These are phyloP conservation scores for Neoarius graeffei DNA, from an alignment of 2,113 vertebrate genomes.

Conservation along the genomic window DNA sequence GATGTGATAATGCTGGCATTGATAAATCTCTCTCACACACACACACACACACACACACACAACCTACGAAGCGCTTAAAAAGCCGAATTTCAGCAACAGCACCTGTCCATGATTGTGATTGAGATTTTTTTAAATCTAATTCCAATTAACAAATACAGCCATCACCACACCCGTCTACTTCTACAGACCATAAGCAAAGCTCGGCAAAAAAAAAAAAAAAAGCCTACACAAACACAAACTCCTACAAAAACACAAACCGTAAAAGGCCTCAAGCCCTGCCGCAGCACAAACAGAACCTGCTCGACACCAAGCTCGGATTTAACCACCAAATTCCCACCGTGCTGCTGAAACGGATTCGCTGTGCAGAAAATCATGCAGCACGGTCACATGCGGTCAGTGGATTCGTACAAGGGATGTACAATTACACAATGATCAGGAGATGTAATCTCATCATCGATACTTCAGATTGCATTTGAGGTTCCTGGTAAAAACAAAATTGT, in stretches of 20 bases:
- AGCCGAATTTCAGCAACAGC: neutral
- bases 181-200: conserved; percentile 26
- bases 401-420: too few relatives aligned
- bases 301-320: neutral
- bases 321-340: too few relatives aligned
- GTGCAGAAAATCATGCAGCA: neutral
- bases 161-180: neutral
- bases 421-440: neutral
- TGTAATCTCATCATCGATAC: neutral
- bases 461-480: neutral
- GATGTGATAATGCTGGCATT: neutral
- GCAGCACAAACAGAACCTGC: neutral
- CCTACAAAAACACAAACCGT: neutral
- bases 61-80: neutral
- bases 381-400: neutral
- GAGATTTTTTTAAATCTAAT: neutral
- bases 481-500: neutral
- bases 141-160: neutral
- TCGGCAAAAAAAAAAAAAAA: neutral
- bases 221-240: neutral
- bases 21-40: neutral
- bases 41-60: neutral
- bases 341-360: neutral
- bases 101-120: neutral
- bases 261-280: neutral